phyloP scores from a whole-genome alignment of 2,888 invertebrate genomes.

The Eledona agricola region DNA sequence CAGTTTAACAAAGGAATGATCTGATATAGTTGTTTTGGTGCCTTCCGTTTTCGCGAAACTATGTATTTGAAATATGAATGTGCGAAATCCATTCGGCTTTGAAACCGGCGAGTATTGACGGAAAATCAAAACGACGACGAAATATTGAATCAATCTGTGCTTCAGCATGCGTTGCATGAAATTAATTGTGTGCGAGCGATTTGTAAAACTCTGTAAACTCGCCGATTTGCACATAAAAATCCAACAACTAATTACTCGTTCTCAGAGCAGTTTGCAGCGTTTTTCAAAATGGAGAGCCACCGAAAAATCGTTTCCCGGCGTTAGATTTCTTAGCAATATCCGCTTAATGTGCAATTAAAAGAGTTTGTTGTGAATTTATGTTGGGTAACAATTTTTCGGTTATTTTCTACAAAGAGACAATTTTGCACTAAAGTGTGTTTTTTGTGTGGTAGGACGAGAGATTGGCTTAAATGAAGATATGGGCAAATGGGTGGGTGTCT shows the following conservation, averaged over 20 bases:
- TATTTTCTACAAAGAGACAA: constrained; percentile 47
- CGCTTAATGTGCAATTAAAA: constrained; percentile 3
- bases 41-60: neutral
- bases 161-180: constrained; percentile 53
- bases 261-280: constrained; percentile 41
- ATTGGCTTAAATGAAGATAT: constrained; percentile 3
- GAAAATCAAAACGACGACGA: constrained; percentile 49
- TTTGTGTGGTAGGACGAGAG: constrained; percentile 12
- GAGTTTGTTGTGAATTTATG: constrained; percentile 18
- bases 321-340: constrained; percentile 6
- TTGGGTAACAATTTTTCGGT: constrained; percentile 45
- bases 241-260: too few species aligned
- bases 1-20: constrained; percentile 47
- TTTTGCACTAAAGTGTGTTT: constrained; percentile 56
- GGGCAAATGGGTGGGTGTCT: constrained; percentile 4
- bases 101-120: too few species aligned
- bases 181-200: constrained; percentile 52
- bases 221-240: neutral
- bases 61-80: too few species aligned
- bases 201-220: constrained; percentile 41
- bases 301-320: constrained; percentile 43
- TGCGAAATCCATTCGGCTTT: too few species aligned
- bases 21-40: constrained; percentile 53
- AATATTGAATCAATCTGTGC: constrained; percentile 51
- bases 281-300: constrained; percentile 44